Conservation (phyloP, 2,113 vertebrate genomes). For the Notarius lentiginosus region DNA sequence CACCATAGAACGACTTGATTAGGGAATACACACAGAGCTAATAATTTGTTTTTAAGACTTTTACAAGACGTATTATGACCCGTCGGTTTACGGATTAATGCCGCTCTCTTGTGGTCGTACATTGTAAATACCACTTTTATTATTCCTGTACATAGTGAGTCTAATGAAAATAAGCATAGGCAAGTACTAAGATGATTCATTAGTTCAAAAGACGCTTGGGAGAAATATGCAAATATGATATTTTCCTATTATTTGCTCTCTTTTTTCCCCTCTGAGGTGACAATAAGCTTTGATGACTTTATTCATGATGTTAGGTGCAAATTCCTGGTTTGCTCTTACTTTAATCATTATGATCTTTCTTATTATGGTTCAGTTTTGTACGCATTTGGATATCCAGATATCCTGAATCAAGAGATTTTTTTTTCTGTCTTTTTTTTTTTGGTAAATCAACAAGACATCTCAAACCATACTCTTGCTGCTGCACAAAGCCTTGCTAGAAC, state of each 20-base stretch:
- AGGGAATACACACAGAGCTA: neutral
- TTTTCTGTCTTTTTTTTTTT: neutral
- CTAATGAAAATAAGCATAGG: conserved; percentile 61
- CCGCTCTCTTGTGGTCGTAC: conserved; percentile 72
- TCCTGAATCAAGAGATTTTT: neutral
- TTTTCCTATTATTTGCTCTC: conserved; percentile 54
- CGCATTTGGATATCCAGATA: conserved; percentile 21
- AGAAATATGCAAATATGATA: conserved; percentile 73
- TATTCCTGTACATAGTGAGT: conserved; percentile 68
- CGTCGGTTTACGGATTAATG: conserved; percentile 38
- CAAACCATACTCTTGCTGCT: conserved; percentile 51
- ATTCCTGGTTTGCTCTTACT: conserved; percentile 24
- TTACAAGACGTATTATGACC: neutral
- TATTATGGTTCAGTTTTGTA: conserved; percentile 44
- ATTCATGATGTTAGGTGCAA: conserved; percentile 43
- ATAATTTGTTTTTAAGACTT: neutral
- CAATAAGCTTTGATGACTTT: conserved; percentile 63
- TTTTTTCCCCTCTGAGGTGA: conserved; percentile 58
- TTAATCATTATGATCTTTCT: conserved; percentile 31
- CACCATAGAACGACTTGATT: neutral
- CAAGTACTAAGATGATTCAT: conserved; percentile 66
- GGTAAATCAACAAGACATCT: conserved; percentile 46
- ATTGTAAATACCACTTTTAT: conserved; percentile 61
- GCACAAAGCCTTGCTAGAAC: conserved; percentile 36
- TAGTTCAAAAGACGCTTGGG: conserved; percentile 63